These are phyloP conservation scores for Zaprionus africanus DNA, from an alignment of 1,140 invertebrate genomes.

Conservation along the genomic window DNA sequence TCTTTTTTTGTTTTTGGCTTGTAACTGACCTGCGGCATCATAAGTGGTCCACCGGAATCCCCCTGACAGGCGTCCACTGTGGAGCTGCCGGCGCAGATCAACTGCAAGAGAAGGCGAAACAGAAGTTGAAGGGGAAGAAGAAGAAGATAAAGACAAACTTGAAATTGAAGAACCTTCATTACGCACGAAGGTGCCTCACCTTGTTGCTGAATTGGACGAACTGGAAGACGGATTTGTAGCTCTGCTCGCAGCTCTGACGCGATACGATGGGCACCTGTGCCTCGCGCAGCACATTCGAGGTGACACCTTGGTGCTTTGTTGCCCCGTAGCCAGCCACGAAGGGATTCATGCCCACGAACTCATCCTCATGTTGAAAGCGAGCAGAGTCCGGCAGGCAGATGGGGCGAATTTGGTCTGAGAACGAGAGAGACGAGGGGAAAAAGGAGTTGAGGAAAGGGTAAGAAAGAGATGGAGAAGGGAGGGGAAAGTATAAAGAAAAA, in stretches of 20 bases:
- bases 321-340: constrained; percentile 86
- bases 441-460: not conserved
- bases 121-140: constrained; percentile 4
- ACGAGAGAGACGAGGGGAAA: constrained; percentile 25
- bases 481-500: no score
- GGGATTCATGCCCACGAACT: constrained; percentile 85
- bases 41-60: constrained; percentile 92
- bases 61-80: constrained; percentile 94
- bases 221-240: constrained; percentile 86
- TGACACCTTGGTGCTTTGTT: constrained; percentile 85
- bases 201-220: constrained; percentile 75
- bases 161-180: not conserved
- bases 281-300: constrained; percentile 87
- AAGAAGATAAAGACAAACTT: not conserved
- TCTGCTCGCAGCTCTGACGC: constrained; percentile 87
- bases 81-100: constrained; percentile 80
- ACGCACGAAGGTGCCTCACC: constrained; percentile 40
- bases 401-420: constrained; percentile 87
- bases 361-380: constrained; percentile 81
- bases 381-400: constrained; percentile 89
- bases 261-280: constrained; percentile 89
- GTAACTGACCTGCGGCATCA: constrained; percentile 85
- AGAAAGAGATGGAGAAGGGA: constrained; percentile 7
- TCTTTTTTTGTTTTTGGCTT: not conserved
- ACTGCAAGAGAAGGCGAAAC: constrained; percentile 50